Evolutionary conservation across 2,888 invertebrate species (phyloP), one percentile per base, ranked within the genome.

Genomic region (Nowickia ferox): DNA sequence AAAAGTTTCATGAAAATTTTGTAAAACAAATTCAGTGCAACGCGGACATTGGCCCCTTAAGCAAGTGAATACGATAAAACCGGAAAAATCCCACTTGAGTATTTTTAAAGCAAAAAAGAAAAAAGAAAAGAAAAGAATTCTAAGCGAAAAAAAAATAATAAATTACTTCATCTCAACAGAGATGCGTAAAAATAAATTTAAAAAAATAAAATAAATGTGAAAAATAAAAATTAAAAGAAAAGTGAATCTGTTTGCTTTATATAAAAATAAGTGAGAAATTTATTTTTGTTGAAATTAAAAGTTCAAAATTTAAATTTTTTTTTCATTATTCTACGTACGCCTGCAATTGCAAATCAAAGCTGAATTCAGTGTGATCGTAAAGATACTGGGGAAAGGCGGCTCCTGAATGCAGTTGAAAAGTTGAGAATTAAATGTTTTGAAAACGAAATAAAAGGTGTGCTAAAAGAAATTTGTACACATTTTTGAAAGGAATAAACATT

Each of bases 1-100:
- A 65, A 80, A 74, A 83, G 61, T 83, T 86, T 51, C 42, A 63
- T 68, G 53, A 71, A 81, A 82, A 42, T 30, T 78, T 30, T 79
- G 2, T 71, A 81, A 78, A 59, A 63, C 78, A 79, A 71, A 86
- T 85, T 83, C 87, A 87, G 87, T 87, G 83, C 85, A 80, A 86
- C 84, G 89, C 91, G 91, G 91, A 89, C 89, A 88, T 88, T 88
- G 87, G 89, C 88, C 88, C 86, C 87, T 76, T 84, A 72, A 80
- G 76, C 76, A 79, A 76, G 68, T 65, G 63, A 42, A 80, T 22
- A 75, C 57, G 53, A 42, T 55, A 66, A 63, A 80, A 83, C 61
- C 79, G 79, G 61, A 55, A 30, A 38, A 57, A 55, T 30, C 9
- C 48, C 11, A 48, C 19, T 75, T 69, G 0, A 2, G 0, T 44